These are phyloP conservation scores for Apostichopus leukothele DNA, from an alignment of 53 echinoderm and acorn worm genomes.

Conservation along the genomic window DNA sequence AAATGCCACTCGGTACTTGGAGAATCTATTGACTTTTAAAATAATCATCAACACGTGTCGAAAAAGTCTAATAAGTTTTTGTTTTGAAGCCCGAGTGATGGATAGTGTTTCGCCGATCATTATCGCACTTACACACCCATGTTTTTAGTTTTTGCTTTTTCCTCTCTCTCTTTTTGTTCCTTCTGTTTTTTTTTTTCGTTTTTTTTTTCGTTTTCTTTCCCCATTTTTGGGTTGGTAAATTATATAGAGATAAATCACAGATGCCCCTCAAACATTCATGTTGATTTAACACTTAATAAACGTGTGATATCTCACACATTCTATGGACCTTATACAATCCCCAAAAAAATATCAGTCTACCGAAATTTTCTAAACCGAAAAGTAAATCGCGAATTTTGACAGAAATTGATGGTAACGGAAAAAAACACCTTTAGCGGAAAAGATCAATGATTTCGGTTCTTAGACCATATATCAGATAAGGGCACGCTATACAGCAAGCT, in stretches of 20 bases:
- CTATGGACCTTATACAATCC: background rate
- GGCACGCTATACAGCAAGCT: too few relatives aligned
- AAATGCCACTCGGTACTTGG: background rate
- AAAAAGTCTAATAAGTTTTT: background rate
- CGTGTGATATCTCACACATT: constrained; percentile 27
- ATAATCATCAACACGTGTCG: background rate
- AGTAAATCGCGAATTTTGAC: too few relatives aligned
- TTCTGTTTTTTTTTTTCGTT: too few relatives aligned
- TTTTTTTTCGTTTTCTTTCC: too few relatives aligned
- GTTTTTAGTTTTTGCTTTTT: background rate
- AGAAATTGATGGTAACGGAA: too few relatives aligned
- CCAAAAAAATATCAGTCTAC: too few relatives aligned
- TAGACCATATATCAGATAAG: too few relatives aligned
- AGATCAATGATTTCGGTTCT: too few relatives aligned
- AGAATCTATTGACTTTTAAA: background rate
- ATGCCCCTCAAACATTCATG: constrained; percentile 16
- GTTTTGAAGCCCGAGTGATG: too few relatives aligned
- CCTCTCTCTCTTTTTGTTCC: background rate
- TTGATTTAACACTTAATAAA: constrained; percentile 3
- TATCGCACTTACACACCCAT: background rate
- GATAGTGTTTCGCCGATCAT: background rate
- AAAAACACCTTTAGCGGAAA: too few relatives aligned
- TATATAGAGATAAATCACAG: background rate
- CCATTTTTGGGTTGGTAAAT: too few relatives aligned
- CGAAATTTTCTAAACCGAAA: too few relatives aligned